These are phyloP conservation scores for Kryptolebias marmoratus DNA, from an alignment of 2,113 vertebrate species.

Conservation along the genomic window DNA sequence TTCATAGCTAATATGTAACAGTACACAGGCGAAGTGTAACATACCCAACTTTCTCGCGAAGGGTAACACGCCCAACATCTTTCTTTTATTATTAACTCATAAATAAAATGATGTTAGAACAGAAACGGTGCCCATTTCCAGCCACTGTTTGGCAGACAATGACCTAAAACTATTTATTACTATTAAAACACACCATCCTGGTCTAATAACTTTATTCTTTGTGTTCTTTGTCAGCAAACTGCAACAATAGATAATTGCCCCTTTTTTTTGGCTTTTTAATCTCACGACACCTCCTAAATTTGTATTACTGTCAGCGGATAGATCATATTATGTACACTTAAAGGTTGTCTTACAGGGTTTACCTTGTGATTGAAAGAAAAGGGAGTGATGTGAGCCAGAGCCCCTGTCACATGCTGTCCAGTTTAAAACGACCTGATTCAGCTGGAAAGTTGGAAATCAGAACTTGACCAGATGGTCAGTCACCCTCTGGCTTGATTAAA, in stretches of 20 bases:
- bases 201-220: too few species aligned
- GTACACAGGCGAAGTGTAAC: background rate
- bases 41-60: background rate
- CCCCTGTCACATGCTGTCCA: slow-evolving; percentile 1
- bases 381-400: slow-evolving; percentile 5
- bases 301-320: background rate
- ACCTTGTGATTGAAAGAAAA: slow-evolving; percentile 15
- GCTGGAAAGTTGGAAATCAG: slow-evolving; percentile 46
- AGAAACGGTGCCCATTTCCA: background rate
- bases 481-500: slow-evolving; percentile 61
- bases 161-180: background rate
- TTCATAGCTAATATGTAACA: background rate
- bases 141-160: background rate
- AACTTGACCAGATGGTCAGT: slow-evolving; percentile 66
- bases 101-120: background rate
- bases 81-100: background rate
- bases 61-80: background rate
- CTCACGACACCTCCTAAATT: background rate
- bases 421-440: slow-evolving; percentile 39
- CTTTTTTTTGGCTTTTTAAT: background rate
- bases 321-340: background rate
- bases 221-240: background rate
- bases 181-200: background rate
- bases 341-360: background rate
- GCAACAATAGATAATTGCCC: background rate